phyloP scores from a whole-genome alignment of 2,888 invertebrate species.

The Rhagophthalmus giganteus region DNA sequence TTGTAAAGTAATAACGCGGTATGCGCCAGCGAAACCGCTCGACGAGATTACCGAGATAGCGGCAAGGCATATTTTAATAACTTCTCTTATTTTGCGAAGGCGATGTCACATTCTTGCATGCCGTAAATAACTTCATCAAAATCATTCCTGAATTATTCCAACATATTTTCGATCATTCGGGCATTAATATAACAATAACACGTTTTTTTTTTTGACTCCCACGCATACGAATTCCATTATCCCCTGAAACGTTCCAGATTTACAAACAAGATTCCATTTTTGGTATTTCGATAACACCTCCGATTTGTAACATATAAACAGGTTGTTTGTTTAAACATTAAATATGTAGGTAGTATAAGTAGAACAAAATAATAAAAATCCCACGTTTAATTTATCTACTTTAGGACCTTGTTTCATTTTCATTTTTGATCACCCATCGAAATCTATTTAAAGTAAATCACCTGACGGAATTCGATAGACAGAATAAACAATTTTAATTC shows the following conservation, averaged over 20 bases:
- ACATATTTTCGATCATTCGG: no score
- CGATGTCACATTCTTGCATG: slow-evolving; percentile 10
- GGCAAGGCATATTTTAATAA: slow-evolving; percentile 14
- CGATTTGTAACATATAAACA: no score
- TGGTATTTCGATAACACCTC: no score
- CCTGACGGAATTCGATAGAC: no score
- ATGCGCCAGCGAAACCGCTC: slow-evolving; percentile 17
- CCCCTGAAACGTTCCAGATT: background rate
- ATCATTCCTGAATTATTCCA: no score
- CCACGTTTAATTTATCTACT: no score
- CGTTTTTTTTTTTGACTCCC: background rate
- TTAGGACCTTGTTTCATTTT: no score
- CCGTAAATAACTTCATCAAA: slow-evolving; percentile 18
- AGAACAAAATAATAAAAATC: background rate
- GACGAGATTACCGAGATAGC: slow-evolving; percentile 20
- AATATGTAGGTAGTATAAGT: background rate
- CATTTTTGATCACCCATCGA: no score
- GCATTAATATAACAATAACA: background rate
- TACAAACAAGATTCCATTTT: background rate
- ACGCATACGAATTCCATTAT: background rate
- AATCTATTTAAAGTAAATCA: no score
- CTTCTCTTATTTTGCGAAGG: slow-evolving; percentile 12
- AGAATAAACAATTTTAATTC: no score
- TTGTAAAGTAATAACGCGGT: slow-evolving; percentile 28
- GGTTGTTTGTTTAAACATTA: no score